Evolutionary conservation across 2,888 invertebrate species (phyloP).

Genomic region (Hypercompe scribonia): DNA sequence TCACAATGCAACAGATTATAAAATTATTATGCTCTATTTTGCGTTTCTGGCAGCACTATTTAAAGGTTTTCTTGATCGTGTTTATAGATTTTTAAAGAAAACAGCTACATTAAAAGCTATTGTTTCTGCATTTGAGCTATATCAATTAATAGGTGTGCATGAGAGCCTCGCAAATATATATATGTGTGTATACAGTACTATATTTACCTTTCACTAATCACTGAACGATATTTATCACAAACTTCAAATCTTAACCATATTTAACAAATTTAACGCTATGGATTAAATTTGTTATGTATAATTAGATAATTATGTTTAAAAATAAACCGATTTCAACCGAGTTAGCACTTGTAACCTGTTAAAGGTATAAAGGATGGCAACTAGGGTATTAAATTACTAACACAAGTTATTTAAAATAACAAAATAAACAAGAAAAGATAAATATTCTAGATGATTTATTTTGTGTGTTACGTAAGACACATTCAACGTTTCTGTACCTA

Average conservation of each 20-base stretch:
- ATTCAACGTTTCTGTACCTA: background rate
- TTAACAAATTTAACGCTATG: background rate
- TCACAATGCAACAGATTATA: conserved; percentile 28
- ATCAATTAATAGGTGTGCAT: background rate
- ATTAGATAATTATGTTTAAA: background rate
- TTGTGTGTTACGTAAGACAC: background rate
- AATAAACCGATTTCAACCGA: background rate
- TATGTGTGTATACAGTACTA: background rate
- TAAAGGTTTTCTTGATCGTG: background rate
- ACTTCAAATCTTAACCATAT: background rate
- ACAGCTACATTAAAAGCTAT: background rate
- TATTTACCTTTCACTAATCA: background rate
- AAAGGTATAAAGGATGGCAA: background rate
- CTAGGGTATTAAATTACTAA: no score
- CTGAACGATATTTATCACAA: background rate
- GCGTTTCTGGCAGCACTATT: conserved; percentile 39
- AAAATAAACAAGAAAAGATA: no score
- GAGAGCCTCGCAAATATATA: background rate
- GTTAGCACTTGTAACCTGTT: background rate
- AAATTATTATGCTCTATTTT: conserved; percentile 31
- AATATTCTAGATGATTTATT: no score
- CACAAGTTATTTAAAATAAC: no score
- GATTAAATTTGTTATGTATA: background rate
- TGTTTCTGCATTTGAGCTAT: background rate
- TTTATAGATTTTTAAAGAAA: background rate